Evolutionary conservation across 1,140 invertebrate genomes (phyloP), one percentile per base, ranked within the genome.

Genomic region (Musca vetustissima): DNA sequence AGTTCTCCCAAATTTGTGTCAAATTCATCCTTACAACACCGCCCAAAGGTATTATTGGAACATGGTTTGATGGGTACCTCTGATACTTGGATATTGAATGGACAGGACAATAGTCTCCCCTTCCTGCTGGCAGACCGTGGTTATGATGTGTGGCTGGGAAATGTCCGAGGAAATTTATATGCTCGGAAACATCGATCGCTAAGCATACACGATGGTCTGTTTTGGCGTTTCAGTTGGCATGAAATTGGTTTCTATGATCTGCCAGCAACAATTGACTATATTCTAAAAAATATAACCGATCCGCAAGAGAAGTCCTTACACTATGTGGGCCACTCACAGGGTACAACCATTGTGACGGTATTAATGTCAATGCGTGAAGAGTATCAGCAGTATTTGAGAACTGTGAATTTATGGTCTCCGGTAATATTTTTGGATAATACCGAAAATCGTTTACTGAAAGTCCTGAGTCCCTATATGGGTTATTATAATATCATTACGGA

Each of bases 51-150:
- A 14, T 85, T 83, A 70, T 72, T 87, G 1, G 74, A 91, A 65
- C 92, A 93, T 77, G 92, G 92, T 4, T 75, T 93, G 13, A 72
- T 92, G 0, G 87, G 85, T 0, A 87, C 87, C n/a, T 90, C 89
- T 1, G 86, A 88, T 2, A 89, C 91, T 74, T 85, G 84, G 2
- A 90, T 13, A 89, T 87, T 72, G 90, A 93, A 79, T 87, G 93
- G 2, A 15, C 90, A n/a, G 66, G 74, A 84, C 14, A 87, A 89
- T 76, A 48, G 76, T 82, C 2, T 75, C 86, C 86, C 83, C 4
- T 89, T 87, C 71, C 79, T 86, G 21, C 76, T 92, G 64, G 89
- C 88, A 1, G 90, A 93, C 73, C 78, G 75, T 19, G 88, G 88
- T 8, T 90, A 85, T 69, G 89, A 90, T 71, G 88, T 90, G 0